These are phyloP conservation scores for Tenebrosternarchus preto DNA, from an alignment of 2,113 vertebrate genomes.

Conservation along the genomic window DNA sequence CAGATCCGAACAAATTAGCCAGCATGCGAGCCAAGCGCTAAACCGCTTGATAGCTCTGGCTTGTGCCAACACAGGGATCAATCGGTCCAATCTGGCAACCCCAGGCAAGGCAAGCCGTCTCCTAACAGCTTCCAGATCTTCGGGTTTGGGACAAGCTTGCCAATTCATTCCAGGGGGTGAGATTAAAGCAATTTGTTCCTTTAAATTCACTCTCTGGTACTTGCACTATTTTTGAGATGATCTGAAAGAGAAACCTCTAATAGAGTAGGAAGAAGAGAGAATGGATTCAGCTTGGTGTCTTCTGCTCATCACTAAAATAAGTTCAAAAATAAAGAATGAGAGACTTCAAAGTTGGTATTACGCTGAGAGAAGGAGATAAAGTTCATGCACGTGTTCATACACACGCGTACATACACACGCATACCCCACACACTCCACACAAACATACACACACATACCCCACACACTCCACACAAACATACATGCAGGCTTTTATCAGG, in stretches of 20 bases:
- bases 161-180: background rate
- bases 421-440: background rate
- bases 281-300: too few relatives aligned
- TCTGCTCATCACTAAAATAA: background rate
- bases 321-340: background rate
- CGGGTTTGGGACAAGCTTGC: background rate
- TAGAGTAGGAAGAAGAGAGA: background rate
- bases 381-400: background rate
- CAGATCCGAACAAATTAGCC: slow-evolving; percentile 5
- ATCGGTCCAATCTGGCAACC: slow-evolving; percentile 35
- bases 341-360: background rate
- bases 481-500: background rate
- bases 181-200: background rate
- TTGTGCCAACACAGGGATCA: slow-evolving; percentile 30
- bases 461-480: background rate
- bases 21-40: slow-evolving; percentile 9
- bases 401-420: background rate
- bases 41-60: slow-evolving; percentile 20
- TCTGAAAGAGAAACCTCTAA: background rate
- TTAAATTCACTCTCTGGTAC: background rate
- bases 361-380: background rate
- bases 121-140: slow-evolving; percentile 24
- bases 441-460: too few relatives aligned
- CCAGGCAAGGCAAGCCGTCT: background rate
- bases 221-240: background rate